These are phyloP conservation scores for Ceryle rudis DNA, from an alignment of 2,797 vertebrate genomes.

Conservation along the genomic window DNA sequence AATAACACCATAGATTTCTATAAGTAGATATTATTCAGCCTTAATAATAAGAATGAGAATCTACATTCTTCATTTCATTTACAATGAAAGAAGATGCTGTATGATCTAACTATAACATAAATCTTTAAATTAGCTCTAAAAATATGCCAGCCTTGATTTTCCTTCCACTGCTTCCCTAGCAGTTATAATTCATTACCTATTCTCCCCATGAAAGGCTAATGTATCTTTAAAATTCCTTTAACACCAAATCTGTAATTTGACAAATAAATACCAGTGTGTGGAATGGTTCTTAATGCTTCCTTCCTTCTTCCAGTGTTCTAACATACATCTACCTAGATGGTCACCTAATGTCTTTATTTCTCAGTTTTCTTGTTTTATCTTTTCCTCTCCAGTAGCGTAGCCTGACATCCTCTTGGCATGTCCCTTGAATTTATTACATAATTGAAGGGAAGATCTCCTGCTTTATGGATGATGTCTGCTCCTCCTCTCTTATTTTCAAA, in stretches of 20 bases:
- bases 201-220: constrained; percentile 19
- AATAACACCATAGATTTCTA: not conserved
- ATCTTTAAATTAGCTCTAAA: constrained; percentile 43
- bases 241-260: constrained; percentile 65
- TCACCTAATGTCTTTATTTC: constrained; percentile 67
- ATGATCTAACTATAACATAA: not conserved
- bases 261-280: not conserved
- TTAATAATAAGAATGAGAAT: not conserved
- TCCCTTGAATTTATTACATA: constrained; percentile 64
- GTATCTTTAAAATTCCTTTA: constrained; percentile 66
- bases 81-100: not conserved
- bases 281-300: constrained; percentile 46
- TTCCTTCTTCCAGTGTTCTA: constrained; percentile 41
- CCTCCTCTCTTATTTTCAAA: constrained; percentile 21
- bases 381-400: constrained; percentile 12
- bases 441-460: constrained; percentile 35
- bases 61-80: not conserved
- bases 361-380: constrained; percentile 34
- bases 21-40: not conserved
- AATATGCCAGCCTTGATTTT: not conserved
- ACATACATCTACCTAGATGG: constrained; percentile 3
- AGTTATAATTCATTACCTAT: not conserved
- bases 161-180: not conserved
- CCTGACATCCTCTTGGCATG: constrained; percentile 25
- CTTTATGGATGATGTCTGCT: constrained; percentile 9